Evolutionary conservation across 1,140 invertebrate species (phyloP).

Genomic region (Scylla paramamosain): DNA sequence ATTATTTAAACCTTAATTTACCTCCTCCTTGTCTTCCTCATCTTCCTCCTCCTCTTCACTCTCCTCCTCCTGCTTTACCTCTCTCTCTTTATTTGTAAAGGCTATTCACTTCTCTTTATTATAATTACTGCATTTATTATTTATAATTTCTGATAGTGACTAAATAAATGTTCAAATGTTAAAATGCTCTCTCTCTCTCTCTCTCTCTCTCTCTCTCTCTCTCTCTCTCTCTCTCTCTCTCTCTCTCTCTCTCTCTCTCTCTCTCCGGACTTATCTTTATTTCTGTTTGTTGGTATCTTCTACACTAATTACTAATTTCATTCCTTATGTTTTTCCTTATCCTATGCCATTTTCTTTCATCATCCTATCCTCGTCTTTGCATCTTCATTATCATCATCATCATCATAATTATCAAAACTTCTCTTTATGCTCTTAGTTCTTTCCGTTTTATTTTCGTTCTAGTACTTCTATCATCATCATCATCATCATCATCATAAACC

Average conservation of each 20-base stretch:
- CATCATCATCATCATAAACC: background rate
- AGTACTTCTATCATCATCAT: background rate
- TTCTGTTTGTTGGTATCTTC: background rate
- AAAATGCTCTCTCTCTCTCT: background rate
- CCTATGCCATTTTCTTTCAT: background rate
- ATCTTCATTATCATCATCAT: background rate
- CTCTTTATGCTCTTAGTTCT: too few relatives aligned
- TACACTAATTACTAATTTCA: background rate
- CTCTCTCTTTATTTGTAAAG: background rate
- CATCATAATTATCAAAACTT: too few relatives aligned
- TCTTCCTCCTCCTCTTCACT: too few relatives aligned
- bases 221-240: too few relatives aligned
- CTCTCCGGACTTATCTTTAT: too few relatives aligned
- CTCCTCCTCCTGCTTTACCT: too few relatives aligned
- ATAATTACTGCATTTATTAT: background rate
- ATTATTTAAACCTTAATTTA: too few relatives aligned
- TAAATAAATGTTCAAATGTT: background rate
- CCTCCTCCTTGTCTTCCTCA: too few relatives aligned
- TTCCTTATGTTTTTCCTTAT: background rate
- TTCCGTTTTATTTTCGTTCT: background rate
- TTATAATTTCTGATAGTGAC: background rate
- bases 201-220: too few relatives aligned
- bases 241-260: too few relatives aligned
- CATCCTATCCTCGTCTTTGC: background rate
- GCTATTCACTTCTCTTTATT: background rate